Evolutionary conservation across 2,888 invertebrate genomes (phyloP), one percentile per base, ranked within the genome.

Genomic region (Podabrus alpinus): DNA sequence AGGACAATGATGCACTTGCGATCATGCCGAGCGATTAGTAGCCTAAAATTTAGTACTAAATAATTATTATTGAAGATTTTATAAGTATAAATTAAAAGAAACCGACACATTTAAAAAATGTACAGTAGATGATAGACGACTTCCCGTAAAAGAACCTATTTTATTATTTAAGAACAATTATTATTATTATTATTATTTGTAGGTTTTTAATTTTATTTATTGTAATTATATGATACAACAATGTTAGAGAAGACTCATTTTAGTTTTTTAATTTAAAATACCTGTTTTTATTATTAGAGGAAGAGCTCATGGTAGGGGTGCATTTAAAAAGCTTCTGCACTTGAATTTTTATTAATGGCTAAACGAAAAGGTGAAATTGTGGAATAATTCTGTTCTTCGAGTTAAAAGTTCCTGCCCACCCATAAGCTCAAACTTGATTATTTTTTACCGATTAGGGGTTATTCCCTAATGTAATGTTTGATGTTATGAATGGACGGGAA

Each of bases 31-130:
- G 69, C 72, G 69, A 69, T 75, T 75, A 19, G 60, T 17, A 66
- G 72, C 61, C 59, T 72, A 21, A 62, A 69, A 60, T 60, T 59
- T 75, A 69, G 66, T 64, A 21, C 29, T 70, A 74, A 61, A 66
- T n/a, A 45, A 75, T 74, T 71, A 68, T 74, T 69, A 72, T 62
- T 62, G 68, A 75, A 72, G 45, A 70, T 67, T 75, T 75, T 75
- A 72, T 71, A 72, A 69, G 60, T 61, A 25, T 72, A 72, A 66
- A 72, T 64, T 17, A 75, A 45, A 60, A 45, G 66, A 69, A 75
- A 67, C 69, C 67, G 61, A 72, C 62, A 75, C 68, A 68, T 68
- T 68, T 61, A 68, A 68, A 72, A 74, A 71, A 21, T 75, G 75
- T 75, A 75, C 66, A 75, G 75, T 75, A 75, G 68, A 16, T 60